These are phyloP conservation scores for Trachythela sp. DNA, from an alignment of 64 coral and sea anemone species.

Conservation along the genomic window DNA sequence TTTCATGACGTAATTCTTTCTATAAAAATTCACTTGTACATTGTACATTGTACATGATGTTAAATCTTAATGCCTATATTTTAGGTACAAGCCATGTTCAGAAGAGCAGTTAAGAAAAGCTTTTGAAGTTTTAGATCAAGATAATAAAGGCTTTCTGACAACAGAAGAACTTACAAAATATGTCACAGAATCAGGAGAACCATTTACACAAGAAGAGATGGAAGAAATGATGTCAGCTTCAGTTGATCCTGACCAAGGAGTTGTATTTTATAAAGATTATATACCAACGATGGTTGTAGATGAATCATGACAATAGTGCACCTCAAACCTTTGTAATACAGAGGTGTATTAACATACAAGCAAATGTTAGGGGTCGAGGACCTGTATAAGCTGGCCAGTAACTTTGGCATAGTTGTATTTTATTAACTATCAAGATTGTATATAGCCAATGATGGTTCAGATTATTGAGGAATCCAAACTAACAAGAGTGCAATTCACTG, in stretches of 20 bases:
- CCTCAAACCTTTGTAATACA: neutral
- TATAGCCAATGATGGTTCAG: too few relatives aligned
- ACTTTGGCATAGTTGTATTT: too few relatives aligned
- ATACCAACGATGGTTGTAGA: constrained; percentile 99
- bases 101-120: constrained; percentile 96
- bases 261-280: constrained; percentile 95
- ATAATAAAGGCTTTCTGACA: constrained; percentile 83
- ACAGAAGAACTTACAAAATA: constrained; percentile 96
- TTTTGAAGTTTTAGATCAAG: constrained; percentile 97
- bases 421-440: too few relatives aligned
- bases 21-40: too few relatives aligned
- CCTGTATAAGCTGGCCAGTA: too few relatives aligned
- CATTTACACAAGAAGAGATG: constrained; percentile 97
- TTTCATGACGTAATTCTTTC: neutral
- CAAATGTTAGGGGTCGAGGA: too few relatives aligned
- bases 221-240: constrained; percentile 97
- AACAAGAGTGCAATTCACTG: too few relatives aligned
- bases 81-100: constrained; percentile 82
- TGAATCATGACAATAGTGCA: constrained; percentile 19
- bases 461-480: too few relatives aligned
- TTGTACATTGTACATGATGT: neutral
- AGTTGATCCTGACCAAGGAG: constrained; percentile 93
- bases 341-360: too few relatives aligned
- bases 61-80: neutral
- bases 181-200: constrained; percentile 89